Evolutionary conservation across 2,113 vertebrate genomes (phyloP).

Genomic region (Chloroceryle aenea): DNA sequence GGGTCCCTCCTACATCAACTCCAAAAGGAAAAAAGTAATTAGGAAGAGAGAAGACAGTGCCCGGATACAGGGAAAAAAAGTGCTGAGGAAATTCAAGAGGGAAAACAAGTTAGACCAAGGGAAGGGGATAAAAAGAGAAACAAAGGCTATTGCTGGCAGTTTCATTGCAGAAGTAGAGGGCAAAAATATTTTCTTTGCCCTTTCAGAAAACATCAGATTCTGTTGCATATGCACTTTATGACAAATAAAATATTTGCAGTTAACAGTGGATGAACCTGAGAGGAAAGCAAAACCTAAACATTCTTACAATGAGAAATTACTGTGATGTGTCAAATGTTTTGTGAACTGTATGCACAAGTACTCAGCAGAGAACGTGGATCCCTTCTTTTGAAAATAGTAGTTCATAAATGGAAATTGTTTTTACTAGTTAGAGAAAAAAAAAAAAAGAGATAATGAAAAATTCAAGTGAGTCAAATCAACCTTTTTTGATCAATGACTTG

Average conservation of each 20-base stretch:
- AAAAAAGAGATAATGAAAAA: constrained; percentile 9
- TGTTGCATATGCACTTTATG: not conserved
- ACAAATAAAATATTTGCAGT: not conserved
- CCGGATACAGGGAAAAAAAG: not conserved
- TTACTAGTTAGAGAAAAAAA: not conserved
- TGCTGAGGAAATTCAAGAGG: not conserved
- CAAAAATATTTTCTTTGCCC: not conserved
- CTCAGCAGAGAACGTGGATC: not conserved
- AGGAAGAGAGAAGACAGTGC: not conserved
- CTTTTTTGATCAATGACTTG: not conserved
- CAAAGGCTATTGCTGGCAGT: not conserved
- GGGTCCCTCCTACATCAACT: not conserved
- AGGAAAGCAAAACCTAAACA: not conserved
- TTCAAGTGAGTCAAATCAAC: constrained; percentile 42
- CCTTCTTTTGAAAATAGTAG: not conserved
- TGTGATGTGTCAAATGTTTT: not conserved
- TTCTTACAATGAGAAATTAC: not conserved
- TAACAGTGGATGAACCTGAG: not conserved
- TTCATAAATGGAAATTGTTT: constrained; percentile 26
- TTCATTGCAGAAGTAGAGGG: not conserved
- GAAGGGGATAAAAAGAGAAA: not conserved
- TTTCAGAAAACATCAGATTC: not conserved
- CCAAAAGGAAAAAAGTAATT: not conserved
- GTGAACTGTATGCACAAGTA: fast-evolving
- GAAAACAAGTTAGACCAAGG: not conserved